Base-by-base conservation (phyloP, 2,888 invertebrate genomes). In the Nymphalis polychloros region DNA sequence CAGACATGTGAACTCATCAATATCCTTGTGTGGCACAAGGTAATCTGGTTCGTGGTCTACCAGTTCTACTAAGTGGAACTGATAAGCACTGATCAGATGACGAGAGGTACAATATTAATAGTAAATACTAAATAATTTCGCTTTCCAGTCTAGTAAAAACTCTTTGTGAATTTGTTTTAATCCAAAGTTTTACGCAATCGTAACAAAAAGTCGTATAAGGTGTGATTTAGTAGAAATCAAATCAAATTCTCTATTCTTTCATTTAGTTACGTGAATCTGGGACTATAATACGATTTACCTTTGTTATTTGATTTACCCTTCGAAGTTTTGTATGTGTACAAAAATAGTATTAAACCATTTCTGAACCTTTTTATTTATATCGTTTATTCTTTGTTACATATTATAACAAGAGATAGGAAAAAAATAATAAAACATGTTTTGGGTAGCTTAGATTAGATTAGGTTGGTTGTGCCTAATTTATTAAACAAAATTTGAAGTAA, bases 221-320 rank as follows among this genome's bases (percentile, higher is more conserved):
- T 4, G n/a, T 55, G 31, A 55, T 55, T 55, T 59, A 50, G 35
- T 31, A 46, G 50, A 68, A 61, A 68, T 52, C 27, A 41, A 64
- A 68, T 60, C 52, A 19, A 20, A 50, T 49, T 59, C 17, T 69
- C 19, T 31, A 41, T 84, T 82, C 76, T 79, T 78, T 82, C 75
- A 84, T 84, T 83, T 81, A 81, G 79, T 82, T 84, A 85, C 84
- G 81, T 82, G 84, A 83, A 84, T 74, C 83, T 76, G 84, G 84
- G 81, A 79, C 82, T 74, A 84, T 91, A 89, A 91, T 85, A 80
- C 79, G 86, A 90, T 91, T 89, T 88, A 85, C 90, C 87, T 86
- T 85, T 90, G 85, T 90, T 90, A 91, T 90, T 90, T 87, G 89
- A 90, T 90, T 90, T 90, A 86, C 83, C 84, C 84, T 78, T 85